Base-by-base conservation (phyloP, 2,888 invertebrate species). In the Drosophila borealis region DNA sequence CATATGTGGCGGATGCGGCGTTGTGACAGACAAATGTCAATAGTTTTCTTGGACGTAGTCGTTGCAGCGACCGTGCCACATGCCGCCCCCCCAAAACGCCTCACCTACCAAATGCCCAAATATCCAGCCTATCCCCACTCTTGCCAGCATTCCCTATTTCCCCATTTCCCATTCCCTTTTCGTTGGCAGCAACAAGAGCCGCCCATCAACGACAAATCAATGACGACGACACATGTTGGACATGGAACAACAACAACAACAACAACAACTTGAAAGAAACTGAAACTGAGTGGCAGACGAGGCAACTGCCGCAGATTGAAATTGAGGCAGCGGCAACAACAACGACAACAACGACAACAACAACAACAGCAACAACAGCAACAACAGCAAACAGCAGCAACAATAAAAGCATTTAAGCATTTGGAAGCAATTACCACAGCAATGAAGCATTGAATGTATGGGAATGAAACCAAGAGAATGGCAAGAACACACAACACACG, bases 391-490 rank as follows among this genome's bases (percentile, higher is more conserved):
- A 25, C 29, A 39, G 42, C 51, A 51, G 29, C 55, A 74, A 71
- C 76, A 80, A 79, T 80, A 78, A 75, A 78, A 78, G 89, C 88
- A 80, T 85, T 89, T 89, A 85, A 85, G 82, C 88, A 89, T 87
- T 90, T 87, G 85, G 85, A 84, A 89, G 89, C 89, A 90, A 89
- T 90, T 90, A 90, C 89, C 79, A 71, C 74, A 74, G 89, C 88
- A 90, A 78, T 88, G 88, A 82, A 78, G 89, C 88, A 79, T 79
- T 80, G 81, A 80, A 86, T 88, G 89, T 75, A 87, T 80, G 78
- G 67, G 65, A 74, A 73, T 69, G 63, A 36, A 55, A 25, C 45
- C 25, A 14, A n/a, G 25, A 25, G 45, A 55, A 55, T 55, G 42
- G 17, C 41, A 14, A 41, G 17, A 17, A 17, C 41, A 42, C 34